Conservation (phyloP, 2,113 vertebrate species). For the Arizona elegans region DNA sequence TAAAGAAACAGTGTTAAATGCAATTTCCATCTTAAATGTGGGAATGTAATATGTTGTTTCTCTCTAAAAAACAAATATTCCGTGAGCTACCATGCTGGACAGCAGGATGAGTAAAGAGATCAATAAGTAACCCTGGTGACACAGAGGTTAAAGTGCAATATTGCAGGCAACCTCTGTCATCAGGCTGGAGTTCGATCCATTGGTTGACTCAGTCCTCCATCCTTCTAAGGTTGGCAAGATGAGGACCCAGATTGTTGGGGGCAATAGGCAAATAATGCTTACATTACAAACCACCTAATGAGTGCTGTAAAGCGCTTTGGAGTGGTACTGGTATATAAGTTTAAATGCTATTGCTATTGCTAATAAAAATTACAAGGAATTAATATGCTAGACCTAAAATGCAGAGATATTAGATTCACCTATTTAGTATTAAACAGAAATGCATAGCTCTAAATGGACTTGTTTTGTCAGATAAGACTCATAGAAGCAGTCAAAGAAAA, state of each 20-base stretch:
- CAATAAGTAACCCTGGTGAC: not conserved
- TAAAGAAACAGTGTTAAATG: not conserved
- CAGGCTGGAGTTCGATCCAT: not conserved
- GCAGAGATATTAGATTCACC: not conserved
- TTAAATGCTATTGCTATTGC: not conserved
- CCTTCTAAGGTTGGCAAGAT: not conserved
- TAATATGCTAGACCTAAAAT: not conserved
- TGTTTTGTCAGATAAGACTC: not conserved
- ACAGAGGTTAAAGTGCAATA: not conserved
- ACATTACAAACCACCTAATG: not conserved
- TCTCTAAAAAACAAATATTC: not conserved
- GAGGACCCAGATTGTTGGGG: not conserved
- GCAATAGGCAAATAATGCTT: not conserved
- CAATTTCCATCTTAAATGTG: not conserved
- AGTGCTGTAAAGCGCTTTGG: not conserved
- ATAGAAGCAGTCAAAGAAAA: not conserved
- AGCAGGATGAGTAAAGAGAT: not conserved
- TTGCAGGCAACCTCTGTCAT: not conserved
- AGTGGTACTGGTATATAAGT: not conserved
- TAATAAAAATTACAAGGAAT: not conserved
- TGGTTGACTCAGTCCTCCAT: not conserved
- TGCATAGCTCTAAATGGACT: not conserved
- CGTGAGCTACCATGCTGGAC: not conserved
- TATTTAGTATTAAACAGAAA: not conserved
- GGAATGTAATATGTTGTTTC: not conserved